Evolutionary conservation across 2,888 invertebrate species (phyloP), one percentile per base, ranked within the genome.

Genomic region (Monoplex corrugatus): DNA sequence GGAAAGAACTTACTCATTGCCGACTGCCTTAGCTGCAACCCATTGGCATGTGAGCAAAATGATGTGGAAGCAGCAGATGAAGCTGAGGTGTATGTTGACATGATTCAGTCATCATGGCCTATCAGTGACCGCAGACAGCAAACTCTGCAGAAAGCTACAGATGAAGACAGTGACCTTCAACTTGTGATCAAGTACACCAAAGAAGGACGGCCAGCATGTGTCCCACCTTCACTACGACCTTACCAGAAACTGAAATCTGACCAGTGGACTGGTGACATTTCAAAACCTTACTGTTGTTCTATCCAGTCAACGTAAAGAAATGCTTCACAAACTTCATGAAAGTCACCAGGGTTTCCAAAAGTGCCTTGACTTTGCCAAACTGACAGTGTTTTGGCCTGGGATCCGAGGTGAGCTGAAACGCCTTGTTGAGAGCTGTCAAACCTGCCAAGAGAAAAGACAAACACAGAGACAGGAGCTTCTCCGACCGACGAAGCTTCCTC

Each of bases 1-100:
- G 87, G 87, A 43, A 87, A 87, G 45, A 35, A 75, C 28, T 10
- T 78, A n/a, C 23, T 87, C 40, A 75, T 87, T 44, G 75, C 87
- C 0, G 87, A 87, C 40, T 40, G 72, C n/a, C 75, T 87, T 3
- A 68, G 43, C 23, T 43, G 40, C 32, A 78, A 40, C 19, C 78
- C 78, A 23, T 23, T 78, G 78, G 38, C 78, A 78, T 0, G 5
- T 40, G 23, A 38, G 23, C 19, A 78, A 16, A 5, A 78, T 40
- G 78, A 78, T 78, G 78, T 40, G 23, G 40, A 78, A 40, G 40
- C 38, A 78, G 78, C 40, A 40, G 19, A 78, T 23, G 40, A 38
- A 40, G 78, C 16, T 38, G 6, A 38, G 19, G 78, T 23, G 23
- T 23, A 78, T 78, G 78, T 8, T 40, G 38, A 40, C 38, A 40